Conservation (phyloP, 2,888 invertebrate genomes). For the Eupithecia abbreviata region DNA sequence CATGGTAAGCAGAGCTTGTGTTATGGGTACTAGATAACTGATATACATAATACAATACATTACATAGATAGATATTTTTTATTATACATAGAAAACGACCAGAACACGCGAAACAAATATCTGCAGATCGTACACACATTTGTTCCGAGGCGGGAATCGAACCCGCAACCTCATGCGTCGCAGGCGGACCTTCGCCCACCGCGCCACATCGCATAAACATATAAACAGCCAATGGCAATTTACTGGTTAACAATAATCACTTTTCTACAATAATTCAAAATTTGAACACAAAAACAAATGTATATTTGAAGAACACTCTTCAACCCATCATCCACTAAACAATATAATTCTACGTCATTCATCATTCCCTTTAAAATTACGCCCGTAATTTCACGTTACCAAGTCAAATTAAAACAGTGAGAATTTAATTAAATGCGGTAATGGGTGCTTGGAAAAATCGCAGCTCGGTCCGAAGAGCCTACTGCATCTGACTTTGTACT, state of each 20-base stretch:
- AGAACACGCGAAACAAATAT: too few relatives aligned
- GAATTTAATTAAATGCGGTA: conserved; percentile 80
- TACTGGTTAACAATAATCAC: not conserved
- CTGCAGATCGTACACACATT: too few relatives aligned
- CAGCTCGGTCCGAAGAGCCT: conserved; percentile 52
- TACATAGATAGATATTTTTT: too few relatives aligned
- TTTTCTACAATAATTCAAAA: not conserved
- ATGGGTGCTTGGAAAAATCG: conserved; percentile 77
- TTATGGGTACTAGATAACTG: too few relatives aligned
- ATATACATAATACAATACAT: too few relatives aligned
- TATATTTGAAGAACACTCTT: not conserved
- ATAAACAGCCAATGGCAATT: not conserved
- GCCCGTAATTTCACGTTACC: conserved; percentile 68
- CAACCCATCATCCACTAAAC: conserved; percentile 41
- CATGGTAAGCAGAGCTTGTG: too few relatives aligned
- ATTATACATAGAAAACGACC: too few relatives aligned
- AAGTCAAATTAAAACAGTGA: conserved; percentile 80
- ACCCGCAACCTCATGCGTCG: too few relatives aligned
- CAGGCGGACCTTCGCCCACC: too few relatives aligned
- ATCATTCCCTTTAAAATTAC: conserved; percentile 57
- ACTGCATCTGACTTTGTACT: conserved; percentile 66
- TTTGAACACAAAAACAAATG: not conserved
- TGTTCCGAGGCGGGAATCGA: too few relatives aligned
- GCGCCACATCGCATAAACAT: too few relatives aligned
- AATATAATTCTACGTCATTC: conserved; percentile 44